Evolutionary conservation across 2,888 invertebrate genomes (phyloP).

Genomic region (Hybos culiciformis): DNA sequence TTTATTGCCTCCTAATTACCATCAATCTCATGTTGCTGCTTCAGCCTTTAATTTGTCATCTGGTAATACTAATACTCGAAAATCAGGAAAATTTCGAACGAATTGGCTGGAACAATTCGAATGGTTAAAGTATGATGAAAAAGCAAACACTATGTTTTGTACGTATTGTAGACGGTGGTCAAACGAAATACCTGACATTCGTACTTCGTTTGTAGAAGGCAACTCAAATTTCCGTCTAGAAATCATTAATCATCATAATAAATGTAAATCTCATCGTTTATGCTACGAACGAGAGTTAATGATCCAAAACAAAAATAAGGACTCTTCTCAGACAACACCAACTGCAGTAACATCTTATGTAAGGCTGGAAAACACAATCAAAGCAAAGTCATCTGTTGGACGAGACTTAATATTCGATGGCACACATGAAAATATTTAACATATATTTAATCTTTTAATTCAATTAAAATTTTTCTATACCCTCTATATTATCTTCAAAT

Average conservation of each 20-base stretch:
- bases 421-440: too few relatives aligned
- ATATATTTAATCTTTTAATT: too few relatives aligned
- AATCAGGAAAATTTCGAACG: conserved; percentile 51
- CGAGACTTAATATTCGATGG: too few relatives aligned
- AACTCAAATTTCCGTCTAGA: conserved; percentile 63
- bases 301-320: neutral
- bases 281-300: conserved; percentile 41
- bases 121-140: conserved; percentile 60
- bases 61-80: conserved; percentile 36
- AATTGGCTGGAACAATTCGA: conserved; percentile 55
- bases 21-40: too few relatives aligned
- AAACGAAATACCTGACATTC: conserved; percentile 50
- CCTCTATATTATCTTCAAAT: too few relatives aligned
- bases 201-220: conserved; percentile 67
- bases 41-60: too few relatives aligned
- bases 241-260: conserved; percentile 66
- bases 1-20: too few relatives aligned
- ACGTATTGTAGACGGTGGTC: conserved; percentile 63
- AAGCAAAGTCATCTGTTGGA: too few relatives aligned
- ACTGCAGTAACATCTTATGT: conserved; percentile 8
- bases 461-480: too few relatives aligned
- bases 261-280: conserved; percentile 60
- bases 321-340: conserved; percentile 6
- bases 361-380: neutral
- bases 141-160: conserved; percentile 56